phyloP scores from a whole-genome alignment of 2,113 vertebrate genomes.

The Marmota flaviventris region DNA sequence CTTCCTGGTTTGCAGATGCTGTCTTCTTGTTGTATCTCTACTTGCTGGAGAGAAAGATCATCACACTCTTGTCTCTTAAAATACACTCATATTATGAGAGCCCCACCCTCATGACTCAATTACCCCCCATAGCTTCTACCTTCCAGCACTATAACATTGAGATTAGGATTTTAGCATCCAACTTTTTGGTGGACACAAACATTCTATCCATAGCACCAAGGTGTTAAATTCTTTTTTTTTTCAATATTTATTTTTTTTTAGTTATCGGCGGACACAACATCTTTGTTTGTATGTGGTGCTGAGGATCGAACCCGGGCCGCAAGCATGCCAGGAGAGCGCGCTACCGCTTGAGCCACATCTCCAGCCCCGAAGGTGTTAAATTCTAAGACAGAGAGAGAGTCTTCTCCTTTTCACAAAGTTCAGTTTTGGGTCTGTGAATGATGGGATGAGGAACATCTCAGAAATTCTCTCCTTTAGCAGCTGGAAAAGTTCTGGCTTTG shows the following conservation, averaged over 20 bases:
- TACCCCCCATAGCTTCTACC: background rate
- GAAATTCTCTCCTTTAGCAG: background rate
- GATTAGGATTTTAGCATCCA: no score
- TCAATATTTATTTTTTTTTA: no score
- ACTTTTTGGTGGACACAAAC: background rate
- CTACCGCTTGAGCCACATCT: no score
- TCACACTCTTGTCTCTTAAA: background rate
- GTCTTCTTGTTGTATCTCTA: background rate
- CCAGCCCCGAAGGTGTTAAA: background rate
- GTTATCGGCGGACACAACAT: no score
- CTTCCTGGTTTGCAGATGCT: background rate
- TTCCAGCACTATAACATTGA: background rate
- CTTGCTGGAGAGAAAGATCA: background rate
- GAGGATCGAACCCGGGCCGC: no score
- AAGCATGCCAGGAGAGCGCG: no score
- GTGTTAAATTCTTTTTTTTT: background rate
- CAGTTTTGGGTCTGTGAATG: background rate
- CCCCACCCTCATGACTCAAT: background rate
- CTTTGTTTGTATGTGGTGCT: no score
- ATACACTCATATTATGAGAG: background rate
- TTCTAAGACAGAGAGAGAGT: background rate
- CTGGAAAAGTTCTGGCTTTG: background rate
- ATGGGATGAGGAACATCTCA: background rate
- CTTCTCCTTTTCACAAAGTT: background rate
- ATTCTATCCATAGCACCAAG: background rate